Base-by-base conservation (phyloP, 2,113 vertebrate species). In the Poeciliopsis prolifica region DNA sequence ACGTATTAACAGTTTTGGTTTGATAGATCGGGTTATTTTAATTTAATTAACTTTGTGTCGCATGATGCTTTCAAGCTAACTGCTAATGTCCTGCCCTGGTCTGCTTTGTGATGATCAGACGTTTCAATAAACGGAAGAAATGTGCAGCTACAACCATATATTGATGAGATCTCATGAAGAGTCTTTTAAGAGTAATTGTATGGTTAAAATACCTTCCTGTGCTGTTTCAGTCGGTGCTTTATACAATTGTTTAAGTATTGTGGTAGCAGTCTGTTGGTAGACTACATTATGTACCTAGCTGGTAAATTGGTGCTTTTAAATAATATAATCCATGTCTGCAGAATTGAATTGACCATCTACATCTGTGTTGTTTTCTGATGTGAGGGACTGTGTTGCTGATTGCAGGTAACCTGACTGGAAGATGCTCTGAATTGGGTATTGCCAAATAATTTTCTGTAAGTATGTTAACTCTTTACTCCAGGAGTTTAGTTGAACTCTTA, bases 381-480 rank as follows among this genome's bases (percentile, higher is more conserved):
- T 68, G 3, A 68, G 7, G 6, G 42, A 15, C 61, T 63, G 2
- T 69, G 12, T 28, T 58, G 6, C 69, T 15, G 13, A 84, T 88
- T 91, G 26, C 84, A 94, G 94, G 84, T 92, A 90, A 92, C 69
- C 64, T 85, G 81, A 92, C 83, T 90, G 80, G 92, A 94, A 92
- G 85, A 95, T 94, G 93, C 89, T 87, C 87, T 92, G 92, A 88
- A 92, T 84, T 91, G 86, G 88, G 89, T 80, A 73, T 93, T 92
- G 92, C 89, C 93, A 94, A 93, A 90, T 83, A 70, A 80, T 86
- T 89, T 89, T 92, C 79, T 89, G 93, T 94, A 92, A 93, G 94
- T 94, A 80, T 13, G 61, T 62, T 82, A 26, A 60, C 7, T 40
- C 51, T 66, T 54, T 1, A 65, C 4, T 11, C 48, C 60, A 24